These are phyloP conservation scores for Mycetomoellerius zeteki DNA, from an alignment of 1,140 invertebrate species.

Conservation along the genomic window DNA sequence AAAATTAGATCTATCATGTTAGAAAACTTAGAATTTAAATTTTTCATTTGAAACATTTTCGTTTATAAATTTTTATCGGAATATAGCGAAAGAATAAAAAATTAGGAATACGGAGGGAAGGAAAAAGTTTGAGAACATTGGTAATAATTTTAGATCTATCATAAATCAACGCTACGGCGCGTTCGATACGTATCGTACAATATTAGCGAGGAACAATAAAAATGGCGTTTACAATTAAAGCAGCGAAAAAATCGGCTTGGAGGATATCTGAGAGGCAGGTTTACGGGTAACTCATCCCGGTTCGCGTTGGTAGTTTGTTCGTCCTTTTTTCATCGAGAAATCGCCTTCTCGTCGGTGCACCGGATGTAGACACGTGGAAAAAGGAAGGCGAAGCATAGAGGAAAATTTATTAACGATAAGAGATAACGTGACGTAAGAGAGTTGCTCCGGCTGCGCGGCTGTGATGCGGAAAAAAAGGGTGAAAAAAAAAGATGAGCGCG, in stretches of 20 bases:
- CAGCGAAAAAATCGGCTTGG: constrained; percentile 43
- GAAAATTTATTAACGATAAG: constrained; percentile 75
- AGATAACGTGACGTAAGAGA: constrained; percentile 64
- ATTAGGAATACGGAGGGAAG: not conserved
- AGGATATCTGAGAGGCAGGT: constrained; percentile 42
- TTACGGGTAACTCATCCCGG: constrained; percentile 50
- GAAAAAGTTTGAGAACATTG: not conserved
- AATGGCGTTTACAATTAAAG: constrained; percentile 57
- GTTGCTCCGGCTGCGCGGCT: constrained; percentile 39
- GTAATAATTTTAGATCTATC: constrained; percentile 25
- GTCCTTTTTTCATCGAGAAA: constrained; percentile 35
- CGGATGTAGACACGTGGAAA: constrained; percentile 45
- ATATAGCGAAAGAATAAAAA: not conserved
- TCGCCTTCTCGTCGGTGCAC: constrained; percentile 46
- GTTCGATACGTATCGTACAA: constrained; percentile 49
- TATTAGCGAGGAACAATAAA: constrained; percentile 57
- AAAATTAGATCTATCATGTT: no score
- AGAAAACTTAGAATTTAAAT: not conserved
- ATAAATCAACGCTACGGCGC: constrained; percentile 37
- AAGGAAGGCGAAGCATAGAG: constrained; percentile 16
- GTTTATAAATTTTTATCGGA: not conserved
- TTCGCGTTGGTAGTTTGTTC: constrained; percentile 39
- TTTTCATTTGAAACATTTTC: not conserved
- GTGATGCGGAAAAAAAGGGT: constrained; percentile 13
- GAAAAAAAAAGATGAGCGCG: not conserved